Conservation (phyloP, 2,797 vertebrate genomes). For the Cirrhinus molitorella region DNA sequence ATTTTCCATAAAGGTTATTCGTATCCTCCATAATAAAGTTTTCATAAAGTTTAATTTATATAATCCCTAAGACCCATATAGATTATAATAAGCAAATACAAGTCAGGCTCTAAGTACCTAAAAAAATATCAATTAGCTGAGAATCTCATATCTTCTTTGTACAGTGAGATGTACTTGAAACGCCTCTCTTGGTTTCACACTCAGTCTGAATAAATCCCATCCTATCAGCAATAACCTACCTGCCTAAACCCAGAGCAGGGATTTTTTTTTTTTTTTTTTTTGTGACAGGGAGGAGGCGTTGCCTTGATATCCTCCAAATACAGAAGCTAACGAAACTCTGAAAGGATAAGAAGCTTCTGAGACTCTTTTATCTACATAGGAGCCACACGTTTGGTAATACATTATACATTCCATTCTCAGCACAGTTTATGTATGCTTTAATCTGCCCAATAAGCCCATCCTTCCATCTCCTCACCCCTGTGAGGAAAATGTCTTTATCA, state of each 20-base stretch:
- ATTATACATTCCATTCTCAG: conserved; percentile 66
- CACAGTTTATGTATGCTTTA: conserved; percentile 63
- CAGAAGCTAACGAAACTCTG: conserved; percentile 58
- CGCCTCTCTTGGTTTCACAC: conserved; percentile 3
- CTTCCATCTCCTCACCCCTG: conserved; percentile 55
- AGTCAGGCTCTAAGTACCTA: neutral
- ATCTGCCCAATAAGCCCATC: conserved; percentile 59
- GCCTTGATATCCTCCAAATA: conserved; percentile 33
- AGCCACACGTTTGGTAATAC: conserved; percentile 52
- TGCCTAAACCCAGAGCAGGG: conserved; percentile 45
- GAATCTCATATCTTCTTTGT: neutral
- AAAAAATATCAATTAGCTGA: conserved; percentile 24
- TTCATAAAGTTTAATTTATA: conserved; percentile 12
- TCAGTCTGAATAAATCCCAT: conserved; percentile 37
- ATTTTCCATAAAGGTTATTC: neutral
- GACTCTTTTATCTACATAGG: conserved; percentile 67
- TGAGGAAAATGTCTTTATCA: conserved; percentile 61
- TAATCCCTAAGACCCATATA: neutral
- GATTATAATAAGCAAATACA: conserved; percentile 16
- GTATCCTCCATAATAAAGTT: neutral
- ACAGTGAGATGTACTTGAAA: conserved; percentile 28
- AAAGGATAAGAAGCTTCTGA: conserved; percentile 64
- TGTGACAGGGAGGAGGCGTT: conserved; percentile 41
- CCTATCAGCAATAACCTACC: conserved; percentile 54
- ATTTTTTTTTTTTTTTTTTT: conserved; percentile 36